phyloP scores from a whole-genome alignment of 2,888 invertebrate genomes.

The Acanthococcus lagerstroemiae region DNA sequence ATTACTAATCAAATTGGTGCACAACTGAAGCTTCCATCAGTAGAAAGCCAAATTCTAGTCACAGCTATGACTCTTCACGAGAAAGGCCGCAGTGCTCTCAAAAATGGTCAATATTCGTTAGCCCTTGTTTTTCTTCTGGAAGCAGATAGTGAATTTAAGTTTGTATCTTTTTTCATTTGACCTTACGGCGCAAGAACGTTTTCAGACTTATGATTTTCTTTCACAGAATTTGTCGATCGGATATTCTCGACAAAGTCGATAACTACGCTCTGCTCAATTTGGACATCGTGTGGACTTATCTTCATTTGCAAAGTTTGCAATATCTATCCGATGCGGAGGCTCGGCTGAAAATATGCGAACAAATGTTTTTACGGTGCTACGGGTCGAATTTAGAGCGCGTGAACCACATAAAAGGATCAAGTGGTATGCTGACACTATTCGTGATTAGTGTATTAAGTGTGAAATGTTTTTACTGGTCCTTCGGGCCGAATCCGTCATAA shows the following conservation, averaged over 20 bases:
- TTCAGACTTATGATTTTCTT: constrained; percentile 7
- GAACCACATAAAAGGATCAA: constrained; percentile 48
- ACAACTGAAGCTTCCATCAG: constrained; percentile 60
- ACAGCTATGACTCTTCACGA: constrained; percentile 71
- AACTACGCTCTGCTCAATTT: constrained; percentile 74
- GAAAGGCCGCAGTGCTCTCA: constrained; percentile 60
- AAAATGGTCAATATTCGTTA: constrained; percentile 53
- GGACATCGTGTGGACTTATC: constrained; percentile 84
- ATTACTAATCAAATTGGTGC: constrained; percentile 71
- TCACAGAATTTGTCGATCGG: constrained; percentile 54
- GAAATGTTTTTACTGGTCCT: no score
- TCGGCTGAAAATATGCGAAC: constrained; percentile 57
- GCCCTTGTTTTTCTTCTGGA: constrained; percentile 66
- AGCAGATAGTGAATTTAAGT: constrained; percentile 63
- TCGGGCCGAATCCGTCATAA: no score
- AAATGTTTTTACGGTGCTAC: constrained; percentile 54
- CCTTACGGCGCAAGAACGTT: neutral
- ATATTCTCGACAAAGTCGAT: constrained; percentile 60
- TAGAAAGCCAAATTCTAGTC: constrained; percentile 58
- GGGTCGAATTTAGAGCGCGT: constrained; percentile 55
- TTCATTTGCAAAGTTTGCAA: constrained; percentile 59
- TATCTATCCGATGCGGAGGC: constrained; percentile 63
- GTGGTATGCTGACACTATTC: no score
- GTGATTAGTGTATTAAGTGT: no score
- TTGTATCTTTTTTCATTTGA: neutral